Evolutionary conservation across 2,797 vertebrate genomes (phyloP).

Genomic region (Prionace glauca): DNA sequence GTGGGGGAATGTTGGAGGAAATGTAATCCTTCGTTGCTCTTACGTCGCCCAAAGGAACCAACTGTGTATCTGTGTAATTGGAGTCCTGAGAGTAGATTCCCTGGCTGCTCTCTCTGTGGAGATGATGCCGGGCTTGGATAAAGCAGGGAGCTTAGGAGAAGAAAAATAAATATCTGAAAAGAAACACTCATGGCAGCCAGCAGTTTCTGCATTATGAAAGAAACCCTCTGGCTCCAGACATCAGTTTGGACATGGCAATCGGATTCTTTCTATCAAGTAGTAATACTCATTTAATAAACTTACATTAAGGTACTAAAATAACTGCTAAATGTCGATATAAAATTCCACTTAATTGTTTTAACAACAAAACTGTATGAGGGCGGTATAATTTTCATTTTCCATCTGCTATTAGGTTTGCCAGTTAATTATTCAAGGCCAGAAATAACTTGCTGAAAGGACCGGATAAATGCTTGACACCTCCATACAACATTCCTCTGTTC

Average conservation of each 20-base stretch:
- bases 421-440: background rate
- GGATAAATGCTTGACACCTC: background rate
- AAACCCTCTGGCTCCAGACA: constrained; percentile 2
- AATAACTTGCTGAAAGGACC: background rate
- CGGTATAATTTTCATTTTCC: background rate
- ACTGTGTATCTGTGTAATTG: background rate
- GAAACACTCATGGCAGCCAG: constrained; percentile 9
- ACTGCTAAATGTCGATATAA: background rate
- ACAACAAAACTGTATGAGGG: constrained; percentile 3
- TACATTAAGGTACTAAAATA: constrained; percentile 2
- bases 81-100: background rate
- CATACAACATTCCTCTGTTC: background rate
- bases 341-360: background rate
- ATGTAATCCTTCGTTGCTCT: background rate
- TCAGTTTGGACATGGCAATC: background rate
- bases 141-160: background rate
- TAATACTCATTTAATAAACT: constrained; percentile 32
- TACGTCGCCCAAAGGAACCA: background rate
- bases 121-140: background rate
- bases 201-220: constrained; percentile 22
- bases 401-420: background rate
- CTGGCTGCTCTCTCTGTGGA: background rate
- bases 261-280: constrained; percentile 22
- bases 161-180: constrained; percentile 32
- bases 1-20: background rate